These are phyloP conservation scores for Pygmarrhopalites habei DNA, from an alignment of 1,140 invertebrate genomes.

Conservation along the genomic window DNA sequence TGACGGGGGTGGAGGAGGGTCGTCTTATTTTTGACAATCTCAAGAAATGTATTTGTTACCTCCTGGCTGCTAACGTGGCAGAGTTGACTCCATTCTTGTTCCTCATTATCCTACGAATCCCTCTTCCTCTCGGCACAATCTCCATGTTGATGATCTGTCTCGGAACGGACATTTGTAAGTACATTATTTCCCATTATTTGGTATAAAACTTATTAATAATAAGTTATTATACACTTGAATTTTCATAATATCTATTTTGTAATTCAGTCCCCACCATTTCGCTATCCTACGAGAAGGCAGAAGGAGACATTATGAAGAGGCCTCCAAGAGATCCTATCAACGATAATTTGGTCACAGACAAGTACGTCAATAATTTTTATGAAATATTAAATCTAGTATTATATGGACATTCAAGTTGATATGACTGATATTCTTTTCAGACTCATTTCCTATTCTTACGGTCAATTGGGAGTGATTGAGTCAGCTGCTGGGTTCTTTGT, in stretches of 20 bases:
- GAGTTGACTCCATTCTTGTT: conserved; percentile 42
- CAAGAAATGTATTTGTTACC: conserved; percentile 46
- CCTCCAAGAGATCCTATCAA: conserved; percentile 54
- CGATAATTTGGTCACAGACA: conserved; percentile 59
- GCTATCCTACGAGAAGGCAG: conserved; percentile 59
- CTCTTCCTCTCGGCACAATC: conserved; percentile 41
- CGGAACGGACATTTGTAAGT: conserved; percentile 54
- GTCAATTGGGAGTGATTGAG: conserved; percentile 48
- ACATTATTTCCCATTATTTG: no score
- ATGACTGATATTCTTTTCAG: no score
- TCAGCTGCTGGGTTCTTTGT: conserved; percentile 48
- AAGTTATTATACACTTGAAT: conserved; percentile 41
- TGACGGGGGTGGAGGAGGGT: conserved; percentile 50
- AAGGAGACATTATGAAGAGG: conserved; percentile 62
- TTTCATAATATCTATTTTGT: no score
- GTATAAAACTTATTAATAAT: no score
- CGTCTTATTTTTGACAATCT: conserved; percentile 48
- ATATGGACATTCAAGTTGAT: no score
- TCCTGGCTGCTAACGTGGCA: conserved; percentile 43
- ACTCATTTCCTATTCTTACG: conserved; percentile 49
- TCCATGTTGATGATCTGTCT: conserved; percentile 50
- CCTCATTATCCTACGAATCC: conserved; percentile 41
- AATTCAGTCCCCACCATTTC: conserved; percentile 62
- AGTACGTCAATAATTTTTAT: no score
- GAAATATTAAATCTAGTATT: background rate